Conservation (phyloP, 2,113 vertebrate species). For the Tamias sibiricus region DNA sequence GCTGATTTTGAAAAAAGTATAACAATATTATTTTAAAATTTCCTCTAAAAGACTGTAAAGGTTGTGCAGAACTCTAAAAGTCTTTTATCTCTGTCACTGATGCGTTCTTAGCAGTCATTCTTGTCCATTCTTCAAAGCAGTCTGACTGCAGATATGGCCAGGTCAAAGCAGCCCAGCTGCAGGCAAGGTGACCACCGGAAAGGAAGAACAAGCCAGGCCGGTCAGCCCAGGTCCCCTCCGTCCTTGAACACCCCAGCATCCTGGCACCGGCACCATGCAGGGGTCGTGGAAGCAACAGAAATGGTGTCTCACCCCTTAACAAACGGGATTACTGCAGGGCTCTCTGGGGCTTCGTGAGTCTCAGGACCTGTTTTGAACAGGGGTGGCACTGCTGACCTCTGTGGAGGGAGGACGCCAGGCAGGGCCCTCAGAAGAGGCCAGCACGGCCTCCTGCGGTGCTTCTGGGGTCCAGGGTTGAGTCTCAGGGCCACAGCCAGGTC, state of each 20-base stretch:
- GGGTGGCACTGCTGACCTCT: fast-evolving
- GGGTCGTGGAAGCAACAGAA: not conserved
- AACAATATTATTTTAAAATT: not conserved
- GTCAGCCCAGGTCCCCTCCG: too few species aligned
- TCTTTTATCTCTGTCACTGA: not conserved
- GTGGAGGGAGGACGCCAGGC: not conserved
- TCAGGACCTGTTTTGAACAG: not conserved
- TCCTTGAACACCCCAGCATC: too few species aligned
- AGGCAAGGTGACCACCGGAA: not conserved
- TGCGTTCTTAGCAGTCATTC: not conserved
- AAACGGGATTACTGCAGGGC: not conserved
- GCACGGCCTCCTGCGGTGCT: not conserved
- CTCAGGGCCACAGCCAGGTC: not conserved
- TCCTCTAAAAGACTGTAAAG: not conserved
- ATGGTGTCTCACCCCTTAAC: not conserved
- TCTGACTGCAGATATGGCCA: not conserved
- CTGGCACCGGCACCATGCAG: not conserved
- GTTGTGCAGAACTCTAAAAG: not conserved
- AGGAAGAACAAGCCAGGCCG: not conserved
- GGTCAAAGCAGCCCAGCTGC: not conserved
- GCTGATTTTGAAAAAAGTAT: not conserved
- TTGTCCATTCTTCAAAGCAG: not conserved
- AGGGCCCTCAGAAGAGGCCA: not conserved
- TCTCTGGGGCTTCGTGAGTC: not conserved
- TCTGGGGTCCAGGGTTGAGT: not conserved